phyloP scores from a whole-genome alignment of 2,113 vertebrate genomes.

The Hippocampus zosterae region DNA sequence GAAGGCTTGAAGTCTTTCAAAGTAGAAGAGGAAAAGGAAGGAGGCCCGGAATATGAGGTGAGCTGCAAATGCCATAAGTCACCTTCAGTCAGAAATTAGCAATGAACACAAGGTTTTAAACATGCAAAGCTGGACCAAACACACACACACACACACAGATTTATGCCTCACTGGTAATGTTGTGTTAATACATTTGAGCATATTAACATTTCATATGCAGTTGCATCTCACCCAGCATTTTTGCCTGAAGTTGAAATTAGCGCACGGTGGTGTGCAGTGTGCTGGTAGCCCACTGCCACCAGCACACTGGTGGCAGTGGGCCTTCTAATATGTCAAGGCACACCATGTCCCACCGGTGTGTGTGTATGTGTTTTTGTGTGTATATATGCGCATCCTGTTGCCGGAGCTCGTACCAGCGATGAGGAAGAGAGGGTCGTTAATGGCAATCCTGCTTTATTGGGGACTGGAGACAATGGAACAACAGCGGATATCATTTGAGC shows the following conservation, averaged over 20 bases:
- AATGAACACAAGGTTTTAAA: constrained; percentile 45
- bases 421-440: constrained; percentile 18
- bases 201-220: constrained; percentile 72
- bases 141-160: constrained; percentile 28
- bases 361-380: too few relatives aligned
- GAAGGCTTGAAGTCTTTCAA: constrained; percentile 27
- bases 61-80: constrained; percentile 41
- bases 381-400: constrained; percentile 14
- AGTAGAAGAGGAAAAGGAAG: not conserved
- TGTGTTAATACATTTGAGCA: constrained; percentile 66
- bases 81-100: constrained; percentile 52
- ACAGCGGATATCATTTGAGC: too few relatives aligned
- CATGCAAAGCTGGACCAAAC: constrained; percentile 3
- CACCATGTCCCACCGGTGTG: constrained; percentile 33
- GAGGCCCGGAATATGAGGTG: constrained; percentile 37
- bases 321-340: constrained; percentile 36
- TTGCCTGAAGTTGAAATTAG: constrained; percentile 55
- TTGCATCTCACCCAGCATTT: constrained; percentile 53
- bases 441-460: constrained; percentile 30
- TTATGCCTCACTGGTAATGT: constrained; percentile 56
- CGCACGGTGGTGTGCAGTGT: constrained; percentile 46
- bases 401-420: constrained; percentile 40
- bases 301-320: constrained; percentile 1
- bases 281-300: too few relatives aligned
- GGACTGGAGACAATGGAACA: constrained; percentile 20